Base-by-base conservation (phyloP, 2,113 vertebrate species). In the Colossoma macropomum region DNA sequence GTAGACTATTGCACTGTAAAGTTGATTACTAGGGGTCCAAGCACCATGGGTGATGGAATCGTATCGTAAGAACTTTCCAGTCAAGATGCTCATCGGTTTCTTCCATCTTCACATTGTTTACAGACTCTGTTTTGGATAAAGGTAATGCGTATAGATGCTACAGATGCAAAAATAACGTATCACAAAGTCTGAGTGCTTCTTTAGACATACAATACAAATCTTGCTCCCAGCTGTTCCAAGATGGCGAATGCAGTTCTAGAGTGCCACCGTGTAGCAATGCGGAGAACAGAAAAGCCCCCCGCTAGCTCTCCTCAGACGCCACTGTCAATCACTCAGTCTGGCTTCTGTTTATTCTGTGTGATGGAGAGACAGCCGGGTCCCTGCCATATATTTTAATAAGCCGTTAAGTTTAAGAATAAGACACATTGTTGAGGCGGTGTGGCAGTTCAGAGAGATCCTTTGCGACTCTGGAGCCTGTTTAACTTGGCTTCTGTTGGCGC, bases 391-490 rank as follows among this genome's bases (percentile, higher is more conserved):
- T 85, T 84, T 89, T 81, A 88, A 85, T 82, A 88, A 85, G 73
- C 79, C 78, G 80, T 87, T 89, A 77, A 84, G 87, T 89, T 88
- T 83, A 89, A 88, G 86, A 84, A 87, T 65, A 73, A 80, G 41
- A 80, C 87, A 85, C 82, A 84, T 62, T 80, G 86, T 81, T 79
- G 48, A 81, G 87, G 83, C 83, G 74, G 84, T 74, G 60, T 74
- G 77, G 84, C 77, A 77, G 59, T 72, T 85, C 86, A 88, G 88
- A 56, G 73, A 71, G 75, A 78, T 86, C 79, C 84, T 90, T 72
- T 5, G 81, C 87, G 88, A 90, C 87, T 90, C n/a, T 90, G 77
- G 84, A 88, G 87, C 83, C 82, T 92, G 86, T 93, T 94, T 93
- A 85, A 87, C 80, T 93, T 93, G 92, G 91, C 90, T 84, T 52